Evolutionary conservation across 2,113 vertebrate species (phyloP).

Genomic region (Gymnorhina tibicen): DNA sequence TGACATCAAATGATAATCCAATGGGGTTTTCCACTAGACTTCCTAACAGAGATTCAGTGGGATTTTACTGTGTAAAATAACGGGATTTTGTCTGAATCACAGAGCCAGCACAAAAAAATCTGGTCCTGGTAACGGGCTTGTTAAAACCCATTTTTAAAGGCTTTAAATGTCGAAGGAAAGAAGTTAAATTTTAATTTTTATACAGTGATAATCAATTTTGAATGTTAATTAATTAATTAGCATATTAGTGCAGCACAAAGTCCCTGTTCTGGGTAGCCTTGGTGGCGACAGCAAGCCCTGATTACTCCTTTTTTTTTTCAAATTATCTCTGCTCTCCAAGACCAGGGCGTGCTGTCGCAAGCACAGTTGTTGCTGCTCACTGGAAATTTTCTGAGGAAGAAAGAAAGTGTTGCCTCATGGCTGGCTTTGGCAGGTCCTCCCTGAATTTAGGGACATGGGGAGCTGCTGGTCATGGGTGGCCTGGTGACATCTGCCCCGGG

Average conservation of each 20-base stretch:
- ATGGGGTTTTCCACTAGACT: slow-evolving; percentile 1
- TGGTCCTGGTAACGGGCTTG: neutral
- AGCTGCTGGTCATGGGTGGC: neutral
- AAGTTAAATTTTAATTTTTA: neutral
- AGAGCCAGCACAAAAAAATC: neutral
- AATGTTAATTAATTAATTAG: neutral
- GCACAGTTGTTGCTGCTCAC: neutral
- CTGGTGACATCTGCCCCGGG: neutral
- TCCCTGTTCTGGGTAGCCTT: neutral
- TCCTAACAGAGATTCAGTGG: neutral
- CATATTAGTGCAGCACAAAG: neutral
- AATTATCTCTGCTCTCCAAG: neutral
- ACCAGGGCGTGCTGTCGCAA: neutral
- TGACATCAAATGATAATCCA: slow-evolving; percentile 7
- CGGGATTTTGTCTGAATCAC: neutral
- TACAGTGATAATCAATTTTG: neutral
- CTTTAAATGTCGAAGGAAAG: neutral
- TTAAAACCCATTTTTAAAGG: neutral
- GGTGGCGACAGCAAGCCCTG: fast-evolving
- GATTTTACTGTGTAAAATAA: neutral
- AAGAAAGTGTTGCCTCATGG: neutral
- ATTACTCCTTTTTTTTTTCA: neutral
- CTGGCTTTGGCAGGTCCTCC: neutral
- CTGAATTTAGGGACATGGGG: neutral
- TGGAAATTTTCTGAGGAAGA: slow-evolving; percentile 2